Evolutionary conservation across 37 sponge, comb jelly and placozoan species (phyloP).

Genomic region (Agelas oroides): DNA sequence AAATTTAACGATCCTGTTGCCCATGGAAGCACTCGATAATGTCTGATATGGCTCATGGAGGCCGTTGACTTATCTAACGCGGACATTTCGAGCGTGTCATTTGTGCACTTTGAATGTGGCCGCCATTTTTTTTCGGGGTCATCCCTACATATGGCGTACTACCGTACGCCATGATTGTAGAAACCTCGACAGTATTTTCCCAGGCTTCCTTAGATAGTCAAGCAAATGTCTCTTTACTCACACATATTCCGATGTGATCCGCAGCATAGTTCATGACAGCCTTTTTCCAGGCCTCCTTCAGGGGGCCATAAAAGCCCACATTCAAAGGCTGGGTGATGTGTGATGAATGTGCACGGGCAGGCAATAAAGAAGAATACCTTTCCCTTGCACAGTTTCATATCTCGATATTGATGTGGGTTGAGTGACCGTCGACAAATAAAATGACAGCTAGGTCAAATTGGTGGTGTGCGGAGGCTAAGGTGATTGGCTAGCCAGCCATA

Average conservation of each 20-base stretch:
- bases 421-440: conserved; percentile 15
- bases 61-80: too few species aligned
- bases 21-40: too few species aligned
- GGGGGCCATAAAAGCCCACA: conserved; percentile 32
- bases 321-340: conserved; percentile 31
- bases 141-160: too few species aligned
- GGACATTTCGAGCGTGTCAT: too few species aligned
- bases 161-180: too few species aligned
- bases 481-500: conserved; percentile 57
- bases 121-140: too few species aligned
- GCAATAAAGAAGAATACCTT: conserved; percentile 9
- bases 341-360: conserved; percentile 54
- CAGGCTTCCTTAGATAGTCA: conserved; percentile 39
- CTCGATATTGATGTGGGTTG: conserved; percentile 22
- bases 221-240: conserved; percentile 33
- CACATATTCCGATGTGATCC: conserved; percentile 1
- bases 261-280: not conserved
- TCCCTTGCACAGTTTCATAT: not conserved
- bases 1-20: too few species aligned
- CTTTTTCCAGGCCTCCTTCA: conserved; percentile 14
- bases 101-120: too few species aligned
- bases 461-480: conserved; percentile 9
- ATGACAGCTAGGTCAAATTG: conserved; percentile 10
- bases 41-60: too few species aligned
- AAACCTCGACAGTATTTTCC: conserved; percentile 18